Evolutionary conservation across 2,888 invertebrate species (phyloP).

Genomic region (Dromius quadrimaculatus): DNA sequence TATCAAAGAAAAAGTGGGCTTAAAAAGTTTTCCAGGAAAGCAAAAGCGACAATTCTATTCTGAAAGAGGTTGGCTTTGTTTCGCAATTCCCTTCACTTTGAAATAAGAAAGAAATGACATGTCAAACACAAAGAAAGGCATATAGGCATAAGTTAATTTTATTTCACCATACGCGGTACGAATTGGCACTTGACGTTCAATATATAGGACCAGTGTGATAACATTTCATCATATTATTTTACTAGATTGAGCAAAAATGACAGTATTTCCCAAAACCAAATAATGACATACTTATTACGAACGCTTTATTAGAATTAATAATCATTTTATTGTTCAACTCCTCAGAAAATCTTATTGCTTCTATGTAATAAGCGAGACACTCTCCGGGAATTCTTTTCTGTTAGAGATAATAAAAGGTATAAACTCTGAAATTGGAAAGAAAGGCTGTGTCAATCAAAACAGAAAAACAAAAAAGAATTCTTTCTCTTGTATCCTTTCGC

Average conservation of each 20-base stretch:
- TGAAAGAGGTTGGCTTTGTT: constrained; percentile 24
- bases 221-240: too few species aligned
- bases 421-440: constrained; percentile 40
- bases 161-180: too few species aligned
- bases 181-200: too few species aligned
- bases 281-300: too few species aligned
- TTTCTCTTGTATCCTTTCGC: constrained; percentile 12
- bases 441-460: constrained; percentile 45
- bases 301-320: too few species aligned
- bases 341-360: constrained; percentile 15
- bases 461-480: constrained; percentile 42
- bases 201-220: too few species aligned
- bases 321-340: too few species aligned
- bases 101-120: constrained; percentile 19
- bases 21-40: constrained; percentile 11
- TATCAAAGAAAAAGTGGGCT: constrained; percentile 17
- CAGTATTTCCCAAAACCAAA: too few species aligned
- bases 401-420: constrained; percentile 43
- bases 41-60: constrained; percentile 20
- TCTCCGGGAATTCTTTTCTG: constrained; percentile 11
- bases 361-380: constrained; percentile 9
- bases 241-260: too few species aligned
- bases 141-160: background rate
- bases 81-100: constrained; percentile 24
- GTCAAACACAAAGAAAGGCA: constrained; percentile 17